Base-by-base conservation (phyloP, 2,888 invertebrate genomes). In the Heliconius ethilla region DNA sequence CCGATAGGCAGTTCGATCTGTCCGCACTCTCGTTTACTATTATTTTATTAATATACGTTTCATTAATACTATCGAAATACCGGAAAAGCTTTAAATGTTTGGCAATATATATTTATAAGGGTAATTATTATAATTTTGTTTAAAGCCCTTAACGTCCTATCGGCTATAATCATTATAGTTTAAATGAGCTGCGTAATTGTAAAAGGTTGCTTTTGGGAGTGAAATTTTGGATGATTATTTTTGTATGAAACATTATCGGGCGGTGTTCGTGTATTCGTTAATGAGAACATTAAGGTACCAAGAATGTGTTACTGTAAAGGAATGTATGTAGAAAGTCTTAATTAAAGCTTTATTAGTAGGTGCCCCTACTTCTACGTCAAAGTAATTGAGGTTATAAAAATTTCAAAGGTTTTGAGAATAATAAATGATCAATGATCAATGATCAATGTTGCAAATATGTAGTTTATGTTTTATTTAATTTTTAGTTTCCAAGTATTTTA, bases 91-190 rank as follows among this genome's bases (percentile, higher is more conserved):
- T 79, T 79, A 81, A 81, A 76, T 75, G 80, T 77, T 75, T 65
- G 40, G 75, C 78, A 78, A 81, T 81, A 80, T 80, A 75, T 81
- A 81, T 81, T 81, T 79, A 80, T 70, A 73, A 45, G 66, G 69
- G 45, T 66, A 75, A 70, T 80, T 78, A 81, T 76, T 79, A 76
- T 80, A 80, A 80, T 80, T 79, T 77, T 80, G 77, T 79, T 80
- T 72, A 79, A 75, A 65, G 45, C 74, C 70, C 77, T 74, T 75
- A 65, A 77, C 72, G 55, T 74, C 74, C 69, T 74, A 75, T 75
- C 72, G 70, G 72, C 59, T 25, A 51, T 70, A 70, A 76, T 70
- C 75, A 77, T 73, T 66, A 62, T 72, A 25, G 73, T 40, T 77
- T 66, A 73, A 77, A 77, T 73, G 77, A 73, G 59, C 73, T 72